Base-by-base conservation (phyloP, 1,140 invertebrate genomes). In the Psix sp. region DNA sequence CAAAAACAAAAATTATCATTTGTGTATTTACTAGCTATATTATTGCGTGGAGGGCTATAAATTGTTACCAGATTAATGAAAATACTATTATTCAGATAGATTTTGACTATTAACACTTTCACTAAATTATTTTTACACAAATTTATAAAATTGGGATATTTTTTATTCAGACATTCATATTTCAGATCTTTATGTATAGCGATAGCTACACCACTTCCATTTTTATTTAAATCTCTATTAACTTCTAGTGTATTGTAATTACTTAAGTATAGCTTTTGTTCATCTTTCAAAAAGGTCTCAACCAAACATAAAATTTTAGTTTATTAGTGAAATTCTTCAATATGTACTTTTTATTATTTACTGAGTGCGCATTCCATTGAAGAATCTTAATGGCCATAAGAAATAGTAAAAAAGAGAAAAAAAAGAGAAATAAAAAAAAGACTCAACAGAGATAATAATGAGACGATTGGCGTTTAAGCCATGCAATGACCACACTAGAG, bases 341-440 rank as follows among this genome's bases (percentile, higher is more conserved):
- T 5, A 15, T 20, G 7, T 56, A 24, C 9, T 11, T 1, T 31
- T 56, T 56, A 31, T 56, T 56, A 2, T 13, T 20, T 0, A 43
- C 35, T 1, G 51, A 42, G 20, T 56, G 26, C 18, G n/a, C 31
- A 21, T 56, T 56, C 51, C 51, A 56, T 6, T 40, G 49, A 0
- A 52, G n/a, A 16, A 52, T 36, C 29, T 52, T 40, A 40, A 40
- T n/a, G 5, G 6, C n/a, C 18, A 52, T 52, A 17, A 29, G 7
- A 7, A 29, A 29, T 10, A 29, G 2, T 29, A 29, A 29, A 29
- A 29, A 29, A n/a, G n/a, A n/a, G n/a, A 24, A 24, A 24, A 24
- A 24, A 9, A 24, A 24, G 4, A 5, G 21, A 24, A 5, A 5
- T 5, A 24, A 5, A 5, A 5, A 5, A 24, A 24, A n/a, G n/a